Evolutionary conservation across 2,888 invertebrate species (phyloP), one percentile per base, ranked within the genome.

Genomic region (Caenorhabditis sp.): DNA sequence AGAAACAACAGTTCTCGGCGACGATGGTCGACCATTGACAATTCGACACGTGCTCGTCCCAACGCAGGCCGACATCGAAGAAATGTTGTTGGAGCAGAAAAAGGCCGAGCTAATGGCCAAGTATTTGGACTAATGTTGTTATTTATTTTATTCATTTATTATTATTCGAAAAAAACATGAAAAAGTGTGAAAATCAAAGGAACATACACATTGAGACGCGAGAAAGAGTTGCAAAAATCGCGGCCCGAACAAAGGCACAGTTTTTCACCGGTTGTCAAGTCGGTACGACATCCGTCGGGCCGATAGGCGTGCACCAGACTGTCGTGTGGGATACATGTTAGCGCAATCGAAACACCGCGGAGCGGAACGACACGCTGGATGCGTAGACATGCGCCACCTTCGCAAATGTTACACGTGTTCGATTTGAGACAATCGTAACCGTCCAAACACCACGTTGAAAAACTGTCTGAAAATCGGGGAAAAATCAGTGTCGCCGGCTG

Each of bases 101-200:
- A 99, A 99, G 89, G 93, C 93, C 88, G 95, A 97, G 88, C 90
- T 99, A 53, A 88, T 97, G 70, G 93, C 93, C 82, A 93, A 93
- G 89, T 96, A 83, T 76, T 78, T 81, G 63, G 81, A 73, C 23
- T 78, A 61, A 73, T n/a, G n/a, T 53, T 51, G 23, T 26, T 54
- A 57, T 31, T 31, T 31, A 36, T 63, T 55, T 55, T 54, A 24
- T 58, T 58, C 21, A 4, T 62, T 26, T 53, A 53, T 62, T 12
- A 19, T 27, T 3, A 17, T 4, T 26, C 23, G 24, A 23, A 23
- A 1, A 19, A 49, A 60, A 58, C 8, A 23, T n/a, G 24, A 58
- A 31, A 58, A n/a, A 37, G 5, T 36, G 21, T 2, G 17, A 58
- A 23, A 50, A 60, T 26, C 4, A n/a, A n/a, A 21, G 43, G 17